Evolutionary conservation across 1,140 invertebrate genomes (phyloP).

Genomic region (Trichonephila clavipes): DNA sequence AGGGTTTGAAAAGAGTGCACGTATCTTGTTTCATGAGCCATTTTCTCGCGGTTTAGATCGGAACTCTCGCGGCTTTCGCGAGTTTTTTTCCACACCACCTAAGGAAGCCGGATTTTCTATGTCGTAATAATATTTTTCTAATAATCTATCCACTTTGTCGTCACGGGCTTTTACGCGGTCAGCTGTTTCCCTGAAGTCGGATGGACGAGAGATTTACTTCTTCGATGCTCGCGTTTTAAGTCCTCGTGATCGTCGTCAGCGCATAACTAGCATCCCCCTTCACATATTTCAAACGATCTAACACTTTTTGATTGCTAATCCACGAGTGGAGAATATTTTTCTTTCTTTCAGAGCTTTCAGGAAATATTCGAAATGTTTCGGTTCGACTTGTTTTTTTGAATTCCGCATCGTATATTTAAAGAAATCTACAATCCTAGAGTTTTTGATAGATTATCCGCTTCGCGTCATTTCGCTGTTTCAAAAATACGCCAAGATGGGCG

Average conservation of each 20-base stretch:
- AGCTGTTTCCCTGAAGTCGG: background rate
- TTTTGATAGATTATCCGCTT: background rate
- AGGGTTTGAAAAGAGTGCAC: background rate
- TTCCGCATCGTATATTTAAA: background rate
- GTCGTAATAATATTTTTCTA: background rate
- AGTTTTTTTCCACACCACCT: background rate
- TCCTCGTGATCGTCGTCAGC: background rate
- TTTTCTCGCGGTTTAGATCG: background rate
- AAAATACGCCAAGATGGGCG: too few species aligned
- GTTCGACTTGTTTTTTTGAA: background rate
- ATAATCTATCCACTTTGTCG: background rate
- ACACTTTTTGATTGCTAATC: background rate
- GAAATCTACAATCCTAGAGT: constrained; percentile 8
- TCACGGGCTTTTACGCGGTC: background rate
- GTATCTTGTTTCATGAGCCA: background rate
- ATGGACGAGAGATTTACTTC: background rate
- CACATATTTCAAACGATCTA: background rate
- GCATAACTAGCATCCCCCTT: background rate
- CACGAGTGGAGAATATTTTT: background rate
- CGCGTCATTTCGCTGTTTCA: constrained; percentile 23
- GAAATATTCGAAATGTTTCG: background rate
- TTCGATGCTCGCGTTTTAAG: background rate
- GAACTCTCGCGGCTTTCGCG: background rate
- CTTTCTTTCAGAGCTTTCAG: background rate
- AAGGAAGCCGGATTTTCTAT: background rate